These are phyloP conservation scores for Pyrrhia umbra DNA, from an alignment of 2,888 invertebrate genomes.

Conservation along the genomic window DNA sequence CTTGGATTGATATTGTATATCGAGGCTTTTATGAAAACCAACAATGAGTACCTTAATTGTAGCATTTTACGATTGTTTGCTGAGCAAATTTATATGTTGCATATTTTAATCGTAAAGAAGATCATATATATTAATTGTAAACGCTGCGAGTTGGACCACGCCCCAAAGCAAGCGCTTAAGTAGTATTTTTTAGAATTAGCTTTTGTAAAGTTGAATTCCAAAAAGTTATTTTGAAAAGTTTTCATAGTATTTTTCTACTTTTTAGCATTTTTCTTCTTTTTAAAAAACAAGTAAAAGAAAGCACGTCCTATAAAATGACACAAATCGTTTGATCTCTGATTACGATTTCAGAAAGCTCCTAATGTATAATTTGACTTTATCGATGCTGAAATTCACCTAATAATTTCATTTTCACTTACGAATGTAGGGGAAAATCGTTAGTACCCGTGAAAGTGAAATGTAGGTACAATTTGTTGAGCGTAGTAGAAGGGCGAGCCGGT, in stretches of 20 bases:
- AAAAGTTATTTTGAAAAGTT: conserved; percentile 38
- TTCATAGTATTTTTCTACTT: conserved; percentile 13
- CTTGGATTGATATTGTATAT: too few relatives aligned
- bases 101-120: too few relatives aligned
- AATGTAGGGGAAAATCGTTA: conserved; percentile 4
- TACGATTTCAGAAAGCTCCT: background rate
- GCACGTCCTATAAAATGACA: background rate
- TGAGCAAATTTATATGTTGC: too few relatives aligned
- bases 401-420: conserved; percentile 20
- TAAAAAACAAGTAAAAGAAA: conserved; percentile 6
- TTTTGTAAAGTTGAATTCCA: conserved; percentile 43
- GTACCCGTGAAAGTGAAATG: background rate
- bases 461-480: conserved; percentile 23
- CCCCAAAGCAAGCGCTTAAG: conserved; percentile 38
- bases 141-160: background rate
- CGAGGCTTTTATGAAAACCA: too few relatives aligned
- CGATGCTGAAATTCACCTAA: conserved; percentile 17
- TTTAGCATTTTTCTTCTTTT: conserved; percentile 23
- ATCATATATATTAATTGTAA: background rate
- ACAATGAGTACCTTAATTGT: too few relatives aligned
- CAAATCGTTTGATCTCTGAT: conserved; percentile 11
- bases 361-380: conserved; percentile 17
- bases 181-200: conserved; percentile 54
- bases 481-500: conserved; percentile 22
- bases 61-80: too few relatives aligned